A percentile compares a stretch with the other conserved stretches of the same genome.
Conservation (phyloP, 2,888 invertebrate genomes). For the Eristalis intricaria region DNA sequence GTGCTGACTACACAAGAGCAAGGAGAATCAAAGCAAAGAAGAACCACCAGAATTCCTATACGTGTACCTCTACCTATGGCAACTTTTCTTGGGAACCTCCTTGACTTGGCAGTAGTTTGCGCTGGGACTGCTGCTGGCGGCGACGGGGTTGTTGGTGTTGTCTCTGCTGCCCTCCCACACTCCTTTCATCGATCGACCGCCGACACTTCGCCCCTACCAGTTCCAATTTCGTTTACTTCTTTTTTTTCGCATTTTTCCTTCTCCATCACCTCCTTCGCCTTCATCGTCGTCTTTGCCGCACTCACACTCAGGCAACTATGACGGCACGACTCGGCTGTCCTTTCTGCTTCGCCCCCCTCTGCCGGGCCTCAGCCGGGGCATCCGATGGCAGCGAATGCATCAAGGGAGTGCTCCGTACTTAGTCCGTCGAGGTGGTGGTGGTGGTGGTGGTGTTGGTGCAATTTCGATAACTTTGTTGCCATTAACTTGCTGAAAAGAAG, state of each 20-base stretch:
- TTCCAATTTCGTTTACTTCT: constrained; percentile 13
- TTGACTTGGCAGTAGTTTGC: constrained; percentile 23
- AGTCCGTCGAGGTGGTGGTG: not conserved
- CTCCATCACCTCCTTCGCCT: not conserved
- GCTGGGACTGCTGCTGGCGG: not conserved
- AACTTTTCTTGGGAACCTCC: constrained; percentile 45
- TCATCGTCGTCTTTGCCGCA: not conserved
- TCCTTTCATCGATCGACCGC: constrained; percentile 26
- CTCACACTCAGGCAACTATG: constrained; percentile 12
- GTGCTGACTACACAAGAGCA: not conserved
- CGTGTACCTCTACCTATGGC: constrained; percentile 50
- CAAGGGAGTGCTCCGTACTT: constrained; percentile 12
- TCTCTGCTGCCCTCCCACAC: constrained; percentile 21
- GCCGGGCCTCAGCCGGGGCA: not conserved
- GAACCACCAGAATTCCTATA: constrained; percentile 37
- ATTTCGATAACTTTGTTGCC: constrained; percentile 63
- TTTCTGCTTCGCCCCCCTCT: not conserved
- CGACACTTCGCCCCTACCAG: not conserved
- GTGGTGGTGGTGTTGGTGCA: constrained; percentile 34
- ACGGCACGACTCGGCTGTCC: constrained; percentile 10
- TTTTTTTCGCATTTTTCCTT: constrained; percentile 13
- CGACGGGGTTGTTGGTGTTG: not conserved
- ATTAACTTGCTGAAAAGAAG: constrained; percentile 22
- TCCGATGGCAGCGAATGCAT: constrained; percentile 17
- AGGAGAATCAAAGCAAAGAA: constrained; percentile 28